phyloP scores from a whole-genome alignment of 2,888 invertebrate species.

The Tupiocoris notatus region DNA sequence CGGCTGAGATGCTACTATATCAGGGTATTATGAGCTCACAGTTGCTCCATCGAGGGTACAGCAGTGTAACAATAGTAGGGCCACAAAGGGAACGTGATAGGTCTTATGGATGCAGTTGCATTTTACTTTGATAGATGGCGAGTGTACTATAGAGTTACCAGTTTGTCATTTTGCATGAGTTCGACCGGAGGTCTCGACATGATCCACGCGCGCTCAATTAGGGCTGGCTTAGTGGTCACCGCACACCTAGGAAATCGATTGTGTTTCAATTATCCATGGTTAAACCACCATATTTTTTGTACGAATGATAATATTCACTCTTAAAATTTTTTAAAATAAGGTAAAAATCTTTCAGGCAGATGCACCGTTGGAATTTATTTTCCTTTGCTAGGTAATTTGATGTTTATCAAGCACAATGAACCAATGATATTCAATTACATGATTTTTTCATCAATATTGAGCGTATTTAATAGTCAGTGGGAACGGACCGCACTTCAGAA shows the following conservation, averaged over 20 bases:
- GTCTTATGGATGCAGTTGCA: not conserved
- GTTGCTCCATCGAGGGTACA: not conserved
- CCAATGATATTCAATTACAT: no score
- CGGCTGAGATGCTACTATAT: not conserved
- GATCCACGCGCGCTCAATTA: constrained; percentile 32
- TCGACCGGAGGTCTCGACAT: constrained; percentile 25
- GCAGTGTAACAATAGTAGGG: not conserved
- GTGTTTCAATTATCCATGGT: no score
- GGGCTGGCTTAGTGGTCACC: constrained; percentile 1
- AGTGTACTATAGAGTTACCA: constrained; percentile 15
- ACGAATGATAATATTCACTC: no score
- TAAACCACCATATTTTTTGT: no score
- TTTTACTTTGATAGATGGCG: not conserved
- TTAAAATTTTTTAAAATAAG: no score
- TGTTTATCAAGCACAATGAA: no score
- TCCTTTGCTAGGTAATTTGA: no score
- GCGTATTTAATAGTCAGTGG: no score
- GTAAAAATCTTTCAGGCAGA: no score
- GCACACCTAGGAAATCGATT: constrained; percentile 24
- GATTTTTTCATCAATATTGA: no score
- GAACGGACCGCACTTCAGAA: no score
- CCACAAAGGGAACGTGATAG: not conserved
- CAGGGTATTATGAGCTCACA: not conserved
- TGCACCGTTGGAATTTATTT: no score
- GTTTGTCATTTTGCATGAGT: constrained; percentile 8